These are phyloP conservation scores for Heteractis magnifica DNA, from an alignment of 92 coral and sea anemone species.

Conservation along the genomic window DNA sequence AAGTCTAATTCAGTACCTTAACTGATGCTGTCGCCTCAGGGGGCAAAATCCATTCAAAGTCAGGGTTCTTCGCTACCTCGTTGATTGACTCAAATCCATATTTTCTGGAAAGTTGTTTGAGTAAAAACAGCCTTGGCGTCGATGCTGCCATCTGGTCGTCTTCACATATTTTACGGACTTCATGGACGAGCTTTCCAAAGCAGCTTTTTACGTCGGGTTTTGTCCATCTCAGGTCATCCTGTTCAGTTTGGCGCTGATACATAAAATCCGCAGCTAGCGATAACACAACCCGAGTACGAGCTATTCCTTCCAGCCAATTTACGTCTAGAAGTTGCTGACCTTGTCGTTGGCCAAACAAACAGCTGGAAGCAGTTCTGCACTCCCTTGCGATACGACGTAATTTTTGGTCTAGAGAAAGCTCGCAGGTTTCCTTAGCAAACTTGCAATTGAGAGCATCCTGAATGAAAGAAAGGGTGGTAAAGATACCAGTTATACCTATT, in stretches of 20 bases:
- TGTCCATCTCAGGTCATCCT: slow-evolving; percentile 11
- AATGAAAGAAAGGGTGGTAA: background rate
- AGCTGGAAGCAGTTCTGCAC: background rate
- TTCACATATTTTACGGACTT: slow-evolving; percentile 39
- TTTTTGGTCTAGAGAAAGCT: slow-evolving; percentile 10
- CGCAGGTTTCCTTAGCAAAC: slow-evolving; percentile 13
- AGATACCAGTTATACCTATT: too few relatives aligned
- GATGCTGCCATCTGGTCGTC: slow-evolving; percentile 8
- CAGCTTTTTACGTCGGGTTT: slow-evolving; percentile 8
- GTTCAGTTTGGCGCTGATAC: slow-evolving; percentile 21
- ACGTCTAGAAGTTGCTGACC: slow-evolving; percentile 11
- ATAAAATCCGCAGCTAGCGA: slow-evolving; percentile 37
- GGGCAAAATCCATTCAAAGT: slow-evolving; percentile 65
- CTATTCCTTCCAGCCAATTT: slow-evolving; percentile 38
- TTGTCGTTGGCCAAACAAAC: background rate
- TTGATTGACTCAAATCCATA: slow-evolving; percentile 59
- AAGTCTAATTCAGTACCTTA: background rate
- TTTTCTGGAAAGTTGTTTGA: slow-evolving; percentile 63
- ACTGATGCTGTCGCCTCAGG: slow-evolving; percentile 25
- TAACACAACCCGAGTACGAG: slow-evolving; percentile 36
- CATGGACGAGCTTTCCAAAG: slow-evolving; percentile 13
- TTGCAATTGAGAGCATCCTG: slow-evolving; percentile 15
- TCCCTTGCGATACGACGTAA: background rate
- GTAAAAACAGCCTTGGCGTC: slow-evolving; percentile 44
- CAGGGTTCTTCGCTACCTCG: slow-evolving; percentile 31